Base-by-base conservation (phyloP, 1,140 invertebrate genomes). In the Hypsibius dujardini region DNA sequence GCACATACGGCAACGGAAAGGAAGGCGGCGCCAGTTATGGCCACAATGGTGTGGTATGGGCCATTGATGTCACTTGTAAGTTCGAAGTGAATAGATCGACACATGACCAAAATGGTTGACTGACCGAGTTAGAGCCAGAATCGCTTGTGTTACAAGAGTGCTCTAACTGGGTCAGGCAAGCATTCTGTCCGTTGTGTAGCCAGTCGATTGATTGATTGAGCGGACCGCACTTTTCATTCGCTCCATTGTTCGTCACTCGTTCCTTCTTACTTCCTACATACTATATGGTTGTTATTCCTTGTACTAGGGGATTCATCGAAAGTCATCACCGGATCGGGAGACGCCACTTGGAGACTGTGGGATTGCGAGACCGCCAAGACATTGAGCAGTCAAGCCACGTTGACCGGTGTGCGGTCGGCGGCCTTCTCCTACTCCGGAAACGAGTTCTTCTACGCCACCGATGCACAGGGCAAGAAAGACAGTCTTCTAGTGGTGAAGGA, bases 21-120 rank as follows among this genome's bases (percentile, higher is more conserved):
- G 7, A 56, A 40, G 12, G 7, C 28, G 28, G 28, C 28, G n/a
- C 60, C n/a, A 56, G n/a, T 59, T 47, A 76, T 46, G 94, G 94
- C 0, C 95, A 98, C 79, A 87, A 87, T 78, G 96, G 96, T 76
- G 93, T 93, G 0, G 88, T 98, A 0, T 98, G 95, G 94, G 92
- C 90, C 76, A 87, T 98, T 56, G 95, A 99, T 80, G 90, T 97
- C 2, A 89, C 73, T 1, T 78, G 62, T 40, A 78, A 94, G 78
- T 97, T 28, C 28, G 28, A 28, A 28, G 28, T 28, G 28, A 28
- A 28, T 28, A 28, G 28, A 28, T 28, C 28, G 28, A 28, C 28
- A 28, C 28, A 28, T 28, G 28, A 28, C 28, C 28, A 28, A 28
- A 28, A 28, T 28, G 28, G 28, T 28, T 28, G 28, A 28, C 28